These are phyloP conservation scores for Tretioscincus oriximinensis DNA, from an alignment of 2,113 vertebrate genomes.

Conservation along the genomic window DNA sequence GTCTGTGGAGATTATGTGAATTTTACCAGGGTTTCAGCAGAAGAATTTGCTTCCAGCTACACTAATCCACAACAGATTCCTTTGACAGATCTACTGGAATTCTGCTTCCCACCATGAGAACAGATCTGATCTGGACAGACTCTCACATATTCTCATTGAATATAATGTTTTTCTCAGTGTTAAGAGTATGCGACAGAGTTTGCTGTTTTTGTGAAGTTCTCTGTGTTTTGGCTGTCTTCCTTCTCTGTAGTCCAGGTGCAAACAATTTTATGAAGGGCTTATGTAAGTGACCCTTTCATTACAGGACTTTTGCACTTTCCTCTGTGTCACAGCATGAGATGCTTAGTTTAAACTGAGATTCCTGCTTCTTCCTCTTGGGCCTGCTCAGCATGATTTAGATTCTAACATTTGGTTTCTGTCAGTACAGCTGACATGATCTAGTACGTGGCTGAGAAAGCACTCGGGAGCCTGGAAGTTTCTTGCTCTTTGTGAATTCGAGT, in stretches of 20 bases:
- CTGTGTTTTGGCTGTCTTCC: neutral
- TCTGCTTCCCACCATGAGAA: too few species aligned
- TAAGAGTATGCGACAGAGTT: neutral
- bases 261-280: neutral
- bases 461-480: constrained; percentile 30
- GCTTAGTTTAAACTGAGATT: neutral
- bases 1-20: too few species aligned
- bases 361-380: neutral
- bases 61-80: too few species aligned
- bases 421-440: constrained; percentile 46
- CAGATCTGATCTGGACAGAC: too few species aligned
- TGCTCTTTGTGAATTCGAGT: constrained; percentile 30
- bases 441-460: constrained; percentile 31
- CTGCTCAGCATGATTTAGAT: constrained; percentile 27
- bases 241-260: neutral
- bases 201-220: neutral
- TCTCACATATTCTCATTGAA: neutral
- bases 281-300: neutral
- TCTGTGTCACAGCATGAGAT: neutral
- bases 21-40: too few species aligned
- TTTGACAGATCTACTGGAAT: too few species aligned
- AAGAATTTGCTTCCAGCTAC: too few species aligned
- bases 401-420: constrained; percentile 50
- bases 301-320: neutral
- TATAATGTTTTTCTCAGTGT: neutral